Evolutionary conservation across 1,140 invertebrate species (phyloP), one percentile per base, ranked within the genome.

Genomic region (Heliconius himera): DNA sequence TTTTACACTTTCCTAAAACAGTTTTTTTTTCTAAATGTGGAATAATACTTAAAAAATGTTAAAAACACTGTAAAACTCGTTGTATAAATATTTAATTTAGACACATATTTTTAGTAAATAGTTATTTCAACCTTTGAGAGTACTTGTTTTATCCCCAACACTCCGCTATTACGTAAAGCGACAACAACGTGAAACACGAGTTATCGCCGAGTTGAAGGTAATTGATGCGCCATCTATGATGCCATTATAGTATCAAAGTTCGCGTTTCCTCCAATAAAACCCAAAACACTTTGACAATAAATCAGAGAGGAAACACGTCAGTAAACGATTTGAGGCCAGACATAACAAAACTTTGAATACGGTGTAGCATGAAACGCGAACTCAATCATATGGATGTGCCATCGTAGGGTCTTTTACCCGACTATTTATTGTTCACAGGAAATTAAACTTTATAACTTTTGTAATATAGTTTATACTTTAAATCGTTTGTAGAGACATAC

Each of bases 271-370:
- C 74, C 74, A 70, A 80, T 84, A 88, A 89, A 86, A 78, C 83
- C 77, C 33, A 60, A 78, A 78, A 72, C 41, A 76, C 29, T 82
- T 60, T 70, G 66, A 79, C 84, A 60, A 88, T 91, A 91, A 90
- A 90, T 91, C 90, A 88, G 80, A 86, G 33, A 77, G 26, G 60
- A 77, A 41, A 77, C 76, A 77, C 76, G 76, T 77, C 87, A 87
- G 82, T 84, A 85, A 88, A 87, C 84, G 76, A 82, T 88, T 87
- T 82, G 82, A 81, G 83, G 66, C 66, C 83, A 88, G 88, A 88
- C 90, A 81, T 83, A 87, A 89, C 86, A 86, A 86, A 88, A 87
- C 86, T 90, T 88, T 81, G 86, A 86, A 88, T 86, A 87, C 84
- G 80, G 81, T 80, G 76, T 82, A 88, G 82, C 84, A 84, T 84